Evolutionary conservation across 2,888 invertebrate genomes (phyloP).

Genomic region (Elysia crispata): DNA sequence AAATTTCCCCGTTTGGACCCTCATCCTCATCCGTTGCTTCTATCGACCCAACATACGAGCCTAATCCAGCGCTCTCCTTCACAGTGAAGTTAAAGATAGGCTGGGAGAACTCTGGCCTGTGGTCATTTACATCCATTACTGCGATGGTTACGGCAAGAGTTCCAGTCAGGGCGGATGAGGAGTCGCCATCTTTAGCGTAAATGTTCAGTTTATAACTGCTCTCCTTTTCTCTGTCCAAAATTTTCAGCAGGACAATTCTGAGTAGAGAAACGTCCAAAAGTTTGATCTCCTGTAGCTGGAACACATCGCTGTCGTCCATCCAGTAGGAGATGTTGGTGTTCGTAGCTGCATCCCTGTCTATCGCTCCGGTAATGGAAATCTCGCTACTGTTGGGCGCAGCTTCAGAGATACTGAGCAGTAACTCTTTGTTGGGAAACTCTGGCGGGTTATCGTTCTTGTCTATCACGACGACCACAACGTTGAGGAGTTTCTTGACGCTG

Average conservation of each 20-base stretch:
- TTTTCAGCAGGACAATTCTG: slow-evolving; percentile 45
- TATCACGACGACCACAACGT: slow-evolving; percentile 59
- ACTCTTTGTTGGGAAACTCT: slow-evolving; percentile 56
- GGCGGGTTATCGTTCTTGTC: slow-evolving; percentile 68
- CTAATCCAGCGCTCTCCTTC: slow-evolving; percentile 49
- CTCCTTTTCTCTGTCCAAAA: slow-evolving; percentile 52
- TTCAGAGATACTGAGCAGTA: slow-evolving; percentile 60
- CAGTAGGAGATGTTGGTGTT: slow-evolving; percentile 48
- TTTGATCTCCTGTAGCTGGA: slow-evolving; percentile 49
- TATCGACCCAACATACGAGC: slow-evolving; percentile 77
- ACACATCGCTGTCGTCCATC: slow-evolving; percentile 47
- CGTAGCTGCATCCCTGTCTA: slow-evolving; percentile 50
- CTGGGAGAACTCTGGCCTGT: slow-evolving; percentile 52
- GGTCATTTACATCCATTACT: slow-evolving; percentile 56
- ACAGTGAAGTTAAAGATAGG: slow-evolving; percentile 51
- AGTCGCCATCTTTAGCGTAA: slow-evolving; percentile 52
- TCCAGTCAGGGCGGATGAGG: slow-evolving; percentile 39
- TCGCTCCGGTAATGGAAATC: slow-evolving; percentile 52
- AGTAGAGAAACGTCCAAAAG: slow-evolving; percentile 53
- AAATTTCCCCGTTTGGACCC: slow-evolving; percentile 84
- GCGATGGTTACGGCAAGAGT: slow-evolving; percentile 49
- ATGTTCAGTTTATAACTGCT: slow-evolving; percentile 48
- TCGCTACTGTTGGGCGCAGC: slow-evolving; percentile 57
- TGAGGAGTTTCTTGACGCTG: slow-evolving; percentile 58
- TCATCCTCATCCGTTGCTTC: slow-evolving; percentile 90